Evolutionary conservation across 2,797 vertebrate species (phyloP), one percentile per base, ranked within the genome.

Genomic region (Neosilurus hyrtlii): DNA sequence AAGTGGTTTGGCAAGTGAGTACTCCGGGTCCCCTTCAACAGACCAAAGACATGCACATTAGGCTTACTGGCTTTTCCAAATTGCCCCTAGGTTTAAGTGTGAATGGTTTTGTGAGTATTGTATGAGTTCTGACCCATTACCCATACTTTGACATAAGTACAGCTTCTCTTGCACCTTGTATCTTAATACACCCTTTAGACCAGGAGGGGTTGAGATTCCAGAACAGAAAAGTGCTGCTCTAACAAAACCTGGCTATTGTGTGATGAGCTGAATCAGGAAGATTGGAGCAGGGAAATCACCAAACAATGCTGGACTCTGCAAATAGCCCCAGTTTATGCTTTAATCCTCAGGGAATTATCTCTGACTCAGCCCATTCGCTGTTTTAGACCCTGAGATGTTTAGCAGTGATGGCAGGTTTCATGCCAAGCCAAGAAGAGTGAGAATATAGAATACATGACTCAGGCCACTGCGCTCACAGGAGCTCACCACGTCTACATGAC

Each of bases 281-380:
- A 43, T 61, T 9, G 30, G 59, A 65, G 56, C 56, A 62, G 57
- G 57, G 30, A 78, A 63, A 66, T 52, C 76, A 66, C 61, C 62
- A 54, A 51, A 65, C 59, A 79, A 79, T 79, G 37, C 76, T 79
- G 76, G 76, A 51, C 76, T 79, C 37, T 79, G 76, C 49, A 79
- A 65, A 76, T 76, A 63, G 77, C 77, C 77, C 12, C 49, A 79
- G 62, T 79, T 79, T 66, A 79, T 79, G 62, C 77, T 66, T 67
- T 79, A 67, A 54, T 66, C 62, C 30, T 67, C 43, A 54, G 62
- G 49, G 63, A 79, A 30, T 79, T 79, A 30, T 79, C 66, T 67
- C 77, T 79, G 77, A 79, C 77, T 79, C 62, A 79, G 62, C 62
- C 75, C 1, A 9, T 65, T 66, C 62, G 7, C 62, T 35, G 61